Conservation (phyloP, 2,113 vertebrate genomes). For the Seriola aureovittata region DNA sequence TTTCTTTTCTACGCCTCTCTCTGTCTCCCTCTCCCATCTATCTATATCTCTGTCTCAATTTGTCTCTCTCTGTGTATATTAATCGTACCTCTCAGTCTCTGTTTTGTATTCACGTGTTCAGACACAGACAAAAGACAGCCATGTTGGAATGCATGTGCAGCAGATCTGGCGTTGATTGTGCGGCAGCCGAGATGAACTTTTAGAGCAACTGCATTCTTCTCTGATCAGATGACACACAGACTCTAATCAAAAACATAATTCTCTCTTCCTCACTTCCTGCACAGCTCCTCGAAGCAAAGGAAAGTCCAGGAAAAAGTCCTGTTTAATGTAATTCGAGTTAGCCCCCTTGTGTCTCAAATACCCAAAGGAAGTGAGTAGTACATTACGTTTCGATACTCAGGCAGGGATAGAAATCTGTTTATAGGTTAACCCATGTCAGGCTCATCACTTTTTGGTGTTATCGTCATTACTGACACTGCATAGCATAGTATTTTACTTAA, state of each 20-base stretch:
- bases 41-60: background rate
- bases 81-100: background rate
- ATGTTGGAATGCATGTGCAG: conserved; percentile 69
- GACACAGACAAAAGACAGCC: conserved; percentile 56
- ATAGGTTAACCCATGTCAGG: background rate
- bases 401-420: background rate
- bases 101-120: conserved; percentile 43
- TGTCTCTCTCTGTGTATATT: background rate
- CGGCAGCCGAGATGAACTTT: conserved; percentile 63
- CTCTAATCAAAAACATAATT: conserved; percentile 76
- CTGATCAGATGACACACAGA: conserved; percentile 72
- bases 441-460: background rate
- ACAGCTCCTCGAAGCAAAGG: background rate
- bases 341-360: background rate
- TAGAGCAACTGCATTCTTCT: conserved; percentile 65
- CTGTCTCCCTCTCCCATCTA: background rate
- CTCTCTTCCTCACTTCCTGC: conserved; percentile 17
- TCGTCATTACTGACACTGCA: background rate
- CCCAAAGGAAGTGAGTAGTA: conserved; percentile 23
- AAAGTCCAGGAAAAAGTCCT: background rate
- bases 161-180: conserved; percentile 67
- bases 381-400: conserved; percentile 7
- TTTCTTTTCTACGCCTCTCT: background rate
- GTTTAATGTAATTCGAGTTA: conserved; percentile 25
- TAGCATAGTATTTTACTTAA: background rate